Conservation (phyloP, 2,113 vertebrate genomes). For the Bos javanicus region DNA sequence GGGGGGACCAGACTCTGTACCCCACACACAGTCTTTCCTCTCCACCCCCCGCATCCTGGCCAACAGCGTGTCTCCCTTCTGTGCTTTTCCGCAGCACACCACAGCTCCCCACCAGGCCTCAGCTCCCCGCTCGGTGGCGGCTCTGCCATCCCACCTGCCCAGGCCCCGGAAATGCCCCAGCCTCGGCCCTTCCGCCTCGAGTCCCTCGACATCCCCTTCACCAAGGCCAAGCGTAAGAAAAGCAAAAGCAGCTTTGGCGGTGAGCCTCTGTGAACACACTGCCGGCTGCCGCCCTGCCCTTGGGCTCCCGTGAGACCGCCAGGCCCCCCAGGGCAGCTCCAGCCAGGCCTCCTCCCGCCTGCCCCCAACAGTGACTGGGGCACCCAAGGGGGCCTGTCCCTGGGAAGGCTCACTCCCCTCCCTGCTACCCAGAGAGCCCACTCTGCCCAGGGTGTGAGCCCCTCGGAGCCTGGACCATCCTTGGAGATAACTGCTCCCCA, state of each 20-base stretch:
- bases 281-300: neutral
- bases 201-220: constrained; percentile 79
- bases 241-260: constrained; percentile 75
- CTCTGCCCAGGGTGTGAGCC: neutral
- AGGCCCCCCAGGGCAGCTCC: neutral
- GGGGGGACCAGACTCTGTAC: neutral
- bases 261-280: constrained; percentile 70
- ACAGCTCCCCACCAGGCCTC: constrained; percentile 38
- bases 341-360: neutral
- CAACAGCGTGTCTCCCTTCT: neutral
- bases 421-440: neutral
- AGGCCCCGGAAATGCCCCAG: constrained; percentile 74
- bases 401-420: neutral
- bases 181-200: constrained; percentile 90
- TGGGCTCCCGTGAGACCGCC: neutral
- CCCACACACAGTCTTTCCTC: accelerated
- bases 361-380: neutral
- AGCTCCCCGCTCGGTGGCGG: constrained; percentile 64
- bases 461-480: neutral
- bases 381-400: neutral
- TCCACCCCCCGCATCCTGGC: neutral
- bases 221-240: constrained; percentile 85
- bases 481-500: neutral
- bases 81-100: constrained; percentile 71
- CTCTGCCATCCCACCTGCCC: constrained; percentile 1